Evolutionary conservation across 1,140 invertebrate species (phyloP).

Genomic region (Sminthurinus signatus): DNA sequence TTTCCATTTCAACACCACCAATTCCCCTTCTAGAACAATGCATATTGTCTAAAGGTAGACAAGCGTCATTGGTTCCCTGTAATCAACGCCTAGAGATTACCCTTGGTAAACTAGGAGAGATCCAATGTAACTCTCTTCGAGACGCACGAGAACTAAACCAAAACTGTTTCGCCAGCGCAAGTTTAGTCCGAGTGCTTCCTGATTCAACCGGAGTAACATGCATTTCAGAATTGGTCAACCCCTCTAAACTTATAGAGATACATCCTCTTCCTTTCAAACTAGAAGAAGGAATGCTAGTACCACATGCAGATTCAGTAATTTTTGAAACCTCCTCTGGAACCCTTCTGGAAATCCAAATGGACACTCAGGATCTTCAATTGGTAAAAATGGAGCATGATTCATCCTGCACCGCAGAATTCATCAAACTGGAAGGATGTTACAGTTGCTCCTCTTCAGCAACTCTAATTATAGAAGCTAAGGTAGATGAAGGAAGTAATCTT

Average conservation of each 20-base stretch:
- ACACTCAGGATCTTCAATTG: background rate
- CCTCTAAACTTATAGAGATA: background rate
- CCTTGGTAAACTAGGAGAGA: conserved; percentile 7
- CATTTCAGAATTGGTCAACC: conserved; percentile 1
- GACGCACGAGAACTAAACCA: background rate
- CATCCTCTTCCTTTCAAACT: background rate
- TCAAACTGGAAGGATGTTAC: conserved; percentile 4
- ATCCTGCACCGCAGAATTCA: background rate
- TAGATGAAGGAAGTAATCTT: background rate
- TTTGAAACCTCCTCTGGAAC: background rate
- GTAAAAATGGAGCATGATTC: background rate
- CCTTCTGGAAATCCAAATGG: conserved; percentile 5
- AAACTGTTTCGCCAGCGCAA: background rate
- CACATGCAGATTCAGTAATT: background rate
- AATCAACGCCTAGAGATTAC: background rate
- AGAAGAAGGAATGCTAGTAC: background rate
- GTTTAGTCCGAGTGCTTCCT: background rate
- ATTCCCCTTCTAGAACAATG: background rate
- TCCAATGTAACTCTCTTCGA: background rate
- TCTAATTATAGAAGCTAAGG: background rate
- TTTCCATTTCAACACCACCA: background rate
- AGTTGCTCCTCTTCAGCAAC: background rate
- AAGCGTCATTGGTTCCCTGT: background rate
- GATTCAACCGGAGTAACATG: background rate
- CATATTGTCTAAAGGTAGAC: background rate